A percentile compares a stretch with the other conserved stretches of the same genome.
Conservation (phyloP, 2,888 invertebrate genomes). For the Onthophagus sagittarius region DNA sequence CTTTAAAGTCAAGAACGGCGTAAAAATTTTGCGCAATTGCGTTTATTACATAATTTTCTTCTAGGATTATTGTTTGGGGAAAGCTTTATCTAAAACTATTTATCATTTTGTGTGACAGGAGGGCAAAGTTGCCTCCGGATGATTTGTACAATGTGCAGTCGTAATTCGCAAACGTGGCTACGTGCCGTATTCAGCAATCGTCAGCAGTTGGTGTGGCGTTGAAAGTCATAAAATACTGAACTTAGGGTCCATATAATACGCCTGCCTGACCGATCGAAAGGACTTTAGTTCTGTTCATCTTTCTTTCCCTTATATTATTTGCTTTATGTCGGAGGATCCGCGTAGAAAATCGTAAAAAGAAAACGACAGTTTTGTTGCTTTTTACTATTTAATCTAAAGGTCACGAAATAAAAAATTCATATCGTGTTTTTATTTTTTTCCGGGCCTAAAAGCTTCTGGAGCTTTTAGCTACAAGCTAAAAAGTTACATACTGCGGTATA, state of each 20-base stretch:
- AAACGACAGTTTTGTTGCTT: neutral
- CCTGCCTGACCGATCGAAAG: slow-evolving; percentile 32
- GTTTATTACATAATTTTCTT: too few relatives aligned
- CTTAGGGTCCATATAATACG: slow-evolving; percentile 38
- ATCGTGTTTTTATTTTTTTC: too few relatives aligned
- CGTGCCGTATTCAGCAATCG: slow-evolving; percentile 43
- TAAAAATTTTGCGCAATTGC: too few relatives aligned
- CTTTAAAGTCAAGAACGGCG: too few relatives aligned
- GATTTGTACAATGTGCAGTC: slow-evolving; percentile 6
- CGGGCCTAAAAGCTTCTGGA: too few relatives aligned
- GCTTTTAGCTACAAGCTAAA: too few relatives aligned
- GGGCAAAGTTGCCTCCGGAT: neutral
- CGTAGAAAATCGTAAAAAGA: neutral
- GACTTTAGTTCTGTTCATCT: slow-evolving; percentile 40
- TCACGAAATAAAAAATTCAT: too few relatives aligned
- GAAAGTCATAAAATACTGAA: slow-evolving; percentile 40
- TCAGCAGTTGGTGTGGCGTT: slow-evolving; percentile 37
- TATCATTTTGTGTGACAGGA: neutral
- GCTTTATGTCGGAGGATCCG: slow-evolving; percentile 33
- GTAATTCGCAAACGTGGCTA: slow-evolving; percentile 34
- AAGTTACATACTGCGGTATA: too few relatives aligned
- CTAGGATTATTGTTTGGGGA: too few relatives aligned
- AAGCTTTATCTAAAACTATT: neutral
- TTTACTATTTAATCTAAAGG: too few relatives aligned
- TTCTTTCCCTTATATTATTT: slow-evolving; percentile 39